Base-by-base conservation (phyloP, 2,888 invertebrate species). In the Silvanus unidentatus region DNA sequence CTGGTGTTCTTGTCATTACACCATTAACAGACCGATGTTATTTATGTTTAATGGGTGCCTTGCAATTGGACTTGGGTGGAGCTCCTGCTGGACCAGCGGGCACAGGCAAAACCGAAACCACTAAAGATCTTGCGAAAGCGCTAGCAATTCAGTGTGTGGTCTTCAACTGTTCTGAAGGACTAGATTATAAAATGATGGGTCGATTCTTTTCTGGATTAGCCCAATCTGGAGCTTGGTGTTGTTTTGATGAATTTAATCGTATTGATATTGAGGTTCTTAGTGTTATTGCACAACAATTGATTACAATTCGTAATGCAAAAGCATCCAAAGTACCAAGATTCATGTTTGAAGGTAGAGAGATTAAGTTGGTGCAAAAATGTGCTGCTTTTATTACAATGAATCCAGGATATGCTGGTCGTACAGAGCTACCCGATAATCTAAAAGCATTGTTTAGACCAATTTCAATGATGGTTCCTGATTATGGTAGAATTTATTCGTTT, bases 401-500 rank as follows among this genome's bases (percentile, higher is more conserved):
- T 73, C 92, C 92, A 0, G 92, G 92, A 1, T 92, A 92, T 65
- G 92, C 91, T 1, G 92, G 92, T 0, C 77, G 92, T 45, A 92
- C 91, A 0, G 92, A 92, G 65, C 71, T 93, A 32, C 92, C 93
- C 0, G 92, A 92, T 62, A 93, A 92, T 69, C 72, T 93, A 49
- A 92, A 92, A 64, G 87, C 91, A 1, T 68, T 92, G 10, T 92
- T 92, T 68, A 78, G 92, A 47, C 91, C 92, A 0, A 84, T 92
- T 53, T 78, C 90, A 1, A 92, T 92, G 91, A 92, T 92, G 91
- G 90, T 92, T 30, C 92, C 91, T 0, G 90, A 92, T 73, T 93
- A 93, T 66, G 86, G 88, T 86, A 71, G 60, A 12, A 9, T n/a
- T 30, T 22, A 10, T 46, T n/a, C n/a, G n/a, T n/a, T n/a, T n/a